Conservation (phyloP, 2,113 vertebrate species). For the Lampris megalopsis region DNA sequence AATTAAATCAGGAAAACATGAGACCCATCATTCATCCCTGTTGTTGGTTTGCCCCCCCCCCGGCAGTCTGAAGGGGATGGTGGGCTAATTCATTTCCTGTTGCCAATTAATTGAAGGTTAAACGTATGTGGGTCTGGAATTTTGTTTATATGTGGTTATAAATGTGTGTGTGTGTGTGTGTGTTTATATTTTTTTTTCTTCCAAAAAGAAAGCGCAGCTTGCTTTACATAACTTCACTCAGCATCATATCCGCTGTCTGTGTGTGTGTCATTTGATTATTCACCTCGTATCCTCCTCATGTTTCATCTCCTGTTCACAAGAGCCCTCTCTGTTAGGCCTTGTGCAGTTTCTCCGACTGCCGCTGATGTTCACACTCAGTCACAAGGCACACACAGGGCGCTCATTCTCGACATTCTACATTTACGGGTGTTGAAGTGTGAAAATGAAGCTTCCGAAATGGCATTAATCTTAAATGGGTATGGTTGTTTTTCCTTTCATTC, state of each 20-base stretch:
- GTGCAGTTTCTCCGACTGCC: no score
- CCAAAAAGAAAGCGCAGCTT: constrained; percentile 19
- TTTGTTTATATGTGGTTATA: constrained; percentile 36
- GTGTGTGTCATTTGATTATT: neutral
- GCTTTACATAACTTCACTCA: constrained; percentile 1
- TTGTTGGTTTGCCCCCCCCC: constrained; percentile 28
- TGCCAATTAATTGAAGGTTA: constrained; percentile 60
- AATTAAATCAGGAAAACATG: constrained; percentile 65
- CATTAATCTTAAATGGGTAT: neutral
- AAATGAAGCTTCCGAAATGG: neutral
- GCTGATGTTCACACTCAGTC: no score
- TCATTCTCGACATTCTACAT: no score
- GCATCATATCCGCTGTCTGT: neutral
- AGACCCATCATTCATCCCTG: constrained; percentile 50
- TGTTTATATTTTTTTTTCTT: constrained; percentile 27
- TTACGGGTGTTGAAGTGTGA: neutral
- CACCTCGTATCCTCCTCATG: neutral
- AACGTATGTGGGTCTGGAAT: constrained; percentile 44
- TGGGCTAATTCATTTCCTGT: constrained; percentile 44
- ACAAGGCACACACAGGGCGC: no score
- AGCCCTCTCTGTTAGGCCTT: no score
- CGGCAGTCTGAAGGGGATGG: constrained; percentile 13
- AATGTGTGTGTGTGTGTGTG: constrained; percentile 8
- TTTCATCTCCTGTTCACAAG: neutral
- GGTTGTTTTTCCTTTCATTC: no score